Percentiles rank a stretch among this genome's conserved stretches.
These are phyloP conservation scores for Gnathonemus echidnorhynchus DNA, from an alignment of 2,113 vertebrate species.

Conservation along the genomic window DNA sequence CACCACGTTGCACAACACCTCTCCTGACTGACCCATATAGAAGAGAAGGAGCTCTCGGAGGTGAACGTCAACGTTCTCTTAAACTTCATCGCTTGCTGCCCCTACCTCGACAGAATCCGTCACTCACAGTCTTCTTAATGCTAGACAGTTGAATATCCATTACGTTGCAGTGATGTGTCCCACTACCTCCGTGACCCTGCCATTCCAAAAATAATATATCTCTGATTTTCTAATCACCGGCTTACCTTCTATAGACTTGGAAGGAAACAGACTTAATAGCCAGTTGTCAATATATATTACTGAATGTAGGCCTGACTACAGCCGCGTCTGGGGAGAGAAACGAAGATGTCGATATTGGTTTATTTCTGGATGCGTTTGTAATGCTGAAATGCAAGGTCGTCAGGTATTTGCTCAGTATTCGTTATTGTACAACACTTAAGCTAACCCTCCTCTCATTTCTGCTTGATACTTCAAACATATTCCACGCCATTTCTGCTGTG, in stretches of 20 bases:
- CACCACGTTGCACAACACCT: neutral
- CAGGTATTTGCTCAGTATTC: no score
- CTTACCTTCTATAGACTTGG: neutral
- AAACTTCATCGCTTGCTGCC: neutral
- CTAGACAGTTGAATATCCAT: neutral
- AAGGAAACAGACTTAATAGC: conserved; percentile 1
- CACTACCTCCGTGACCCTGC: neutral
- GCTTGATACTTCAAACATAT: neutral
- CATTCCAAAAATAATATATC: neutral
- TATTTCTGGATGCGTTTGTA: neutral
- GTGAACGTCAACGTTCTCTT: neutral
- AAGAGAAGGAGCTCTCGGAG: neutral
- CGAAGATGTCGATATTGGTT: neutral
- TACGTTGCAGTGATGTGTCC: neutral
- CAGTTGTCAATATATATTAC: neutral
- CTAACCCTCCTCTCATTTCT: neutral
- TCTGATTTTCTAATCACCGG: neutral
- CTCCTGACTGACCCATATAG: neutral
- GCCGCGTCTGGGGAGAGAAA: neutral
- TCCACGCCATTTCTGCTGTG: neutral
- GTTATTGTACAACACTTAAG: no score
- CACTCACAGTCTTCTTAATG: no score
- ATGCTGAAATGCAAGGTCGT: neutral
- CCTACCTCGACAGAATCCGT: neutral
- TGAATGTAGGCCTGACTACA: neutral